phyloP scores from a whole-genome alignment of 23 tunicate species.

The Ciona savignyi region DNA sequence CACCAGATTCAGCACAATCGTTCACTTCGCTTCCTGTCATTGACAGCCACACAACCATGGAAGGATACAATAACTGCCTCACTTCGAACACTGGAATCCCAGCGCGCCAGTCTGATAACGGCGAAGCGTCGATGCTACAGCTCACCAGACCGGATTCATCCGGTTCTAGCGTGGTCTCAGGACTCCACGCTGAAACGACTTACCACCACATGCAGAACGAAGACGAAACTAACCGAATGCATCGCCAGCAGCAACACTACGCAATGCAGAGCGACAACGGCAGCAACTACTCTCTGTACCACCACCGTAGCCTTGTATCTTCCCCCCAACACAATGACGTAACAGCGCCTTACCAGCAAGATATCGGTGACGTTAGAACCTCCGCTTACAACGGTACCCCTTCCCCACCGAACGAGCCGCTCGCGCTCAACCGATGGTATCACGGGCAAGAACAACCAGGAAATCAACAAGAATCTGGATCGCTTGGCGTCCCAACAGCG shows the following conservation, averaged over 20 bases:
- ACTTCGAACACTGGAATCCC: slow-evolving; percentile 4
- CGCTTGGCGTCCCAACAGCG: background rate
- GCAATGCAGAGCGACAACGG: too few relatives aligned
- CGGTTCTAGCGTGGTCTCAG: slow-evolving; percentile 44
- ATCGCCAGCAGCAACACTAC: too few relatives aligned
- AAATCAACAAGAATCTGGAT: background rate
- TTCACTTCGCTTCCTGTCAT: background rate
- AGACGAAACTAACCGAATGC: background rate
- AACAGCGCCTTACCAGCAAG: background rate
- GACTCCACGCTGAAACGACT: slow-evolving; percentile 5
- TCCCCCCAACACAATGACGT: slow-evolving; percentile 6
- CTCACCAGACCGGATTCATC: slow-evolving; percentile 42
- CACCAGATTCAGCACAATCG: slow-evolving; percentile 10
- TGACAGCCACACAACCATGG: background rate
- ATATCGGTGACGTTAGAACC: background rate
- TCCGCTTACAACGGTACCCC: slow-evolving; percentile 8
- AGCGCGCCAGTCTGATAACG: too few relatives aligned
- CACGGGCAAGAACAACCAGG: background rate
- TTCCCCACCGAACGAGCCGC: slow-evolving; percentile 6
- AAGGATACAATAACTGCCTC: background rate
- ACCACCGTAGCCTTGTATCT: background rate
- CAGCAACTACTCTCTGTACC: background rate
- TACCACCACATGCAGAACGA: background rate
- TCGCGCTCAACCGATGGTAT: background rate
- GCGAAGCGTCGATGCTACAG: slow-evolving; percentile 3